Evolutionary conservation across 2,797 vertebrate genomes (phyloP).

Genomic region (Steatocranus sp.): DNA sequence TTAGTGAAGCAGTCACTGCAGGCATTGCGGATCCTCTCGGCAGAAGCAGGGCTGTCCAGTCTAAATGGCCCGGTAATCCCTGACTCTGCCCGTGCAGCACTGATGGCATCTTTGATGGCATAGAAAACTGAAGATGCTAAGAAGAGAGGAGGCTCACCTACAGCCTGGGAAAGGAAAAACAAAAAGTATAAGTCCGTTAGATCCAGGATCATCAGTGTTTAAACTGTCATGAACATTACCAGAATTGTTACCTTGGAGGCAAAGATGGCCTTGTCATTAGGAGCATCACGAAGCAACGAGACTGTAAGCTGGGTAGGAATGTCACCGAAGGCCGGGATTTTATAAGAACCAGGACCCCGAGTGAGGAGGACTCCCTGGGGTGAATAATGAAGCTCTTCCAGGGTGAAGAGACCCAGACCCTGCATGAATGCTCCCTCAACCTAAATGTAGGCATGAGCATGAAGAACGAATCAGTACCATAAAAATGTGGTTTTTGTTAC

Average conservation of each 20-base stretch:
- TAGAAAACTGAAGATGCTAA: conserved; percentile 90
- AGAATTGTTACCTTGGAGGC: conserved; percentile 84
- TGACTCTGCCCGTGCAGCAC: conserved; percentile 71
- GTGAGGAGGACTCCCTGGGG: conserved; percentile 84
- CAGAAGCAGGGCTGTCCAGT: conserved; percentile 91
- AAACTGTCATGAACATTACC: background rate
- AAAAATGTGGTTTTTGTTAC: background rate
- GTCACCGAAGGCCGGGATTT: conserved; percentile 92
- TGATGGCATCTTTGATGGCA: conserved; percentile 91
- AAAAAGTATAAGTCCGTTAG: background rate
- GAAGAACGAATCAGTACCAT: background rate
- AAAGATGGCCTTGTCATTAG: conserved; percentile 89
- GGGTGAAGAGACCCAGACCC: conserved; percentile 90
- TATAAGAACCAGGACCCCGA: conserved; percentile 90
- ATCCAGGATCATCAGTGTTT: background rate
- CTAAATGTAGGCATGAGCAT: conserved; percentile 57
- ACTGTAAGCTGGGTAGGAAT: conserved; percentile 85
- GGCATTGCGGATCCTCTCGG: conserved; percentile 89
- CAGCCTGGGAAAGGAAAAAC: conserved; percentile 73
- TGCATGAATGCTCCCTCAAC: conserved; percentile 94
- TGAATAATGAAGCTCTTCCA: conserved; percentile 93
- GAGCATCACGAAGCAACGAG: conserved; percentile 87
- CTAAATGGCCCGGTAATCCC: conserved; percentile 74
- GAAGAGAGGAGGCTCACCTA: conserved; percentile 95
- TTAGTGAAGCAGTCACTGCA: conserved; percentile 88